These are phyloP conservation scores for Apodemus agrarius DNA, from an alignment of 2,797 vertebrate genomes.

Conservation along the genomic window DNA sequence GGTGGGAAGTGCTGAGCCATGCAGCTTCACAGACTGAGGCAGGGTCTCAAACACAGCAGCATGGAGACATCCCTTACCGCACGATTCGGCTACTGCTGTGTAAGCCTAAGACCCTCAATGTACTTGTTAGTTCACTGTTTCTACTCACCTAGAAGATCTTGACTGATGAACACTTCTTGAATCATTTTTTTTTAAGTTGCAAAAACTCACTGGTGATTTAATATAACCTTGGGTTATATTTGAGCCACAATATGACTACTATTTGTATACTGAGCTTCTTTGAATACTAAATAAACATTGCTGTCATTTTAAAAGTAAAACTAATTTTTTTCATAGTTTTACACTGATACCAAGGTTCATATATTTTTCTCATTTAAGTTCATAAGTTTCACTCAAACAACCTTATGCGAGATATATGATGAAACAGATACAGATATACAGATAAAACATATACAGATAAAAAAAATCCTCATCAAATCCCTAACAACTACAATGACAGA, in stretches of 20 bases:
- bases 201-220: not conserved
- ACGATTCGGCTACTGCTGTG: too few relatives aligned
- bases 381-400: constrained; percentile 62
- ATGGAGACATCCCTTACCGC: too few relatives aligned
- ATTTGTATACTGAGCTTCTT: not conserved
- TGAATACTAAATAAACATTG: not conserved
- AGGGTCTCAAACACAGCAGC: not conserved
- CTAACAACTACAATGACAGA: not conserved
- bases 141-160: not conserved
- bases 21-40: not conserved
- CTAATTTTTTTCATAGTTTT: constrained; percentile 5
- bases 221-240: not conserved
- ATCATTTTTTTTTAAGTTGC: not conserved
- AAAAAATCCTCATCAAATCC: not conserved
- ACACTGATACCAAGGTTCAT: not conserved
- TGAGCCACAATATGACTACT: not conserved
- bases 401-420: not conserved
- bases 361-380: constrained; percentile 33
- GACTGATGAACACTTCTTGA: not conserved
- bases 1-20: too few relatives aligned
- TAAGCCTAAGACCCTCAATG: not conserved
- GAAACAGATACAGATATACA: too few relatives aligned
- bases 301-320: not conserved
- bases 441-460: not conserved
- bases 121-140: not conserved